Evolutionary conservation across 1,140 invertebrate genomes (phyloP).

Genomic region (Anagrus nilaparvatae): DNA sequence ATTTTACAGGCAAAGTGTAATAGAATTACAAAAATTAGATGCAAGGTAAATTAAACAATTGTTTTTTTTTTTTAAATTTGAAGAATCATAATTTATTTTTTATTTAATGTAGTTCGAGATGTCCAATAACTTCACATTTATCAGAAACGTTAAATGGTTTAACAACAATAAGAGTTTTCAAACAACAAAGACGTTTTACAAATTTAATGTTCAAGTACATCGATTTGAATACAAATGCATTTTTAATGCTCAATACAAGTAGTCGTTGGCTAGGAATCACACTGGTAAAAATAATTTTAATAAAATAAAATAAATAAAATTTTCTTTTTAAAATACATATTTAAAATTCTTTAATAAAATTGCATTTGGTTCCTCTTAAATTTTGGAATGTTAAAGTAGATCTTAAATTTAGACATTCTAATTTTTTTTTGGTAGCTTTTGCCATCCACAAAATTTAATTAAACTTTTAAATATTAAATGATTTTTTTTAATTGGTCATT

Average conservation of each 20-base stretch:
- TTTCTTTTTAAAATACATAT: no score
- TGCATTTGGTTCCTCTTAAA: no score
- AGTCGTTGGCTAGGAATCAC: slow-evolving; percentile 75
- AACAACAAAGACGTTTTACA: slow-evolving; percentile 55
- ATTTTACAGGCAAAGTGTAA: slow-evolving; percentile 60
- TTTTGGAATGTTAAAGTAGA: no score
- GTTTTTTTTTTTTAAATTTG: no score
- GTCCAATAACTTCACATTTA: slow-evolving; percentile 62
- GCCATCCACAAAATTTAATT: no score
- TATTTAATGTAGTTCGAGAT: slow-evolving; percentile 45
- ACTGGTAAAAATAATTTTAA: slow-evolving; percentile 51
- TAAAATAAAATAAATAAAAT: no score
- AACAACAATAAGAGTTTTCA: slow-evolving; percentile 58
- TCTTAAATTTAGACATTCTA: no score
- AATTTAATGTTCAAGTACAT: slow-evolving; percentile 53
- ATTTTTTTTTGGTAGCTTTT: no score
- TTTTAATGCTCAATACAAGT: slow-evolving; percentile 66
- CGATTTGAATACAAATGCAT: slow-evolving; percentile 64
- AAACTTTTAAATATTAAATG: no score
- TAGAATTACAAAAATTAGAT: slow-evolving; percentile 42
- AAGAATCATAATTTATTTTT: slow-evolving; percentile 4
- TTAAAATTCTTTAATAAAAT: no score
- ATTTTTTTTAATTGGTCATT: no score
- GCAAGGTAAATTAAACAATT: no score
- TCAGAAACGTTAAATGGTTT: slow-evolving; percentile 60